These are phyloP conservation scores for Aegypius monachus DNA, from an alignment of 2,113 vertebrate genomes.

Conservation along the genomic window DNA sequence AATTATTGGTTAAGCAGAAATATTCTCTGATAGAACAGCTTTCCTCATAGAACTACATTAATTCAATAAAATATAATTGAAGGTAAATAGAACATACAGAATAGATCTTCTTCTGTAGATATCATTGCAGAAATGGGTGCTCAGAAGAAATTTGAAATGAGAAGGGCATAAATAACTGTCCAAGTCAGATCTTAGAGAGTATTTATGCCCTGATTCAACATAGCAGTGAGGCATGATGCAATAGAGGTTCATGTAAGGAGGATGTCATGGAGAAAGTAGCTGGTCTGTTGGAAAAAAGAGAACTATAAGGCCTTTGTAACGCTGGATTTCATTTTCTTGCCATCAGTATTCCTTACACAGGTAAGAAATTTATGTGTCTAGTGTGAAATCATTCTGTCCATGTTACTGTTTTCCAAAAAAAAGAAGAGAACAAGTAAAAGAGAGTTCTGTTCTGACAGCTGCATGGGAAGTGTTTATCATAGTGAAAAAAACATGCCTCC, in stretches of 20 bases:
- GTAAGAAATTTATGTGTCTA: not conserved
- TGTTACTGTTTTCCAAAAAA: not conserved
- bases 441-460: not conserved
- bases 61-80: not conserved
- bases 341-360: not conserved
- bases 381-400: not conserved
- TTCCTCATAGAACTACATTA: not conserved
- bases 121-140: not conserved
- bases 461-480: accelerated
- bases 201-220: not conserved
- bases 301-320: not conserved
- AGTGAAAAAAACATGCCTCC: not conserved
- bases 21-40: not conserved
- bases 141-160: not conserved
- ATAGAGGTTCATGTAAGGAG: not conserved
- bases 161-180: not conserved
- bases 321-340: not conserved
- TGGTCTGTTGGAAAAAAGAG: not conserved
- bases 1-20: not conserved
- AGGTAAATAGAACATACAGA: not conserved
- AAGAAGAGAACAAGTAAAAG: not conserved
- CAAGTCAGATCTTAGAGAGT: not conserved
- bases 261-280: not conserved
- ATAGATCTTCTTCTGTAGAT: not conserved
- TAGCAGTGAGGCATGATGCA: not conserved